Evolutionary conservation across 2,888 invertebrate genomes (phyloP).

Genomic region (Leuctra nigra): DNA sequence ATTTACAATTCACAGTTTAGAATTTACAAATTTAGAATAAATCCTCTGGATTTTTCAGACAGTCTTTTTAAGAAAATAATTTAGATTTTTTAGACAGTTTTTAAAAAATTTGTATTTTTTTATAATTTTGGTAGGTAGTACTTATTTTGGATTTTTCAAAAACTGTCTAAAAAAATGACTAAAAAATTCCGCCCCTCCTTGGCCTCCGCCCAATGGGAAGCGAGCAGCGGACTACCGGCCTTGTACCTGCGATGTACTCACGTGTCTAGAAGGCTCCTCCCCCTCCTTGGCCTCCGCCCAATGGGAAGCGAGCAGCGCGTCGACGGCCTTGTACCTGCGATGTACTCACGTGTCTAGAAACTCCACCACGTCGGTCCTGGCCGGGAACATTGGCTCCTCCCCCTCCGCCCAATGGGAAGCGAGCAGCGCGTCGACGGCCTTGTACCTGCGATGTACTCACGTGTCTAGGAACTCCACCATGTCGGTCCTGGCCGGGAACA

Average conservation of each 20-base stretch:
- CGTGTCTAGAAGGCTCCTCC: slow-evolving; percentile 60
- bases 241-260: too few species aligned
- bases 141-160: too few species aligned
- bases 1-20: too few species aligned
- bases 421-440: slow-evolving; percentile 87
- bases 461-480: slow-evolving; percentile 71
- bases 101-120: too few species aligned
- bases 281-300: slow-evolving; percentile 61
- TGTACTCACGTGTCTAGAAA: slow-evolving; percentile 1
- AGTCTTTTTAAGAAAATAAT: too few species aligned
- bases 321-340: slow-evolving; percentile 95
- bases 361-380: background rate
- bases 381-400: slow-evolving; percentile 41
- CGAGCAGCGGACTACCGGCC: slow-evolving; percentile 85
- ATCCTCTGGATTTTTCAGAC: too few species aligned
- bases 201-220: slow-evolving; percentile 77
- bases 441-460: too few species aligned
- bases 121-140: too few species aligned
- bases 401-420: too few species aligned
- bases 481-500: slow-evolving; percentile 76
- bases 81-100: too few species aligned
- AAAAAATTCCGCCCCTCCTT: slow-evolving; percentile 64
- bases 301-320: slow-evolving; percentile 83
- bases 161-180: too few species aligned
- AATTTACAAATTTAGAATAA: too few species aligned